Base-by-base conservation (phyloP, 2,113 vertebrate genomes). In the Rhinoderma darwinii region DNA sequence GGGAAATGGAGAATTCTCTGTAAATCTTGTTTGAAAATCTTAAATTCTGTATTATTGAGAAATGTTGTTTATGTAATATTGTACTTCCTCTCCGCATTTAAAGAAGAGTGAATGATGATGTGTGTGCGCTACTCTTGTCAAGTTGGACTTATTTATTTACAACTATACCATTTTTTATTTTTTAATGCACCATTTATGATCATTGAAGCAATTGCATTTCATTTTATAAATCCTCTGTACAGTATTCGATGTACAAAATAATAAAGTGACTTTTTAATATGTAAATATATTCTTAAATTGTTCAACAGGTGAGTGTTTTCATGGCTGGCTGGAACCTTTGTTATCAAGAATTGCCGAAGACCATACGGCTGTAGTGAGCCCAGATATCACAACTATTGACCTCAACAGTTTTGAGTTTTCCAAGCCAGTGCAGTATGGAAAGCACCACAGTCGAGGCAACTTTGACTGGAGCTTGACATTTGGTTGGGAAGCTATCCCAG, bases 391-490 rank as follows among this genome's bases (percentile, higher is more conserved):
- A 90, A 95, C 95, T 92, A 99, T 99, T 4, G 96, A 98, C 90
- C 92, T 99, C 11, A 95, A 98, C 91, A 95, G 83, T 74, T 99
- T 99, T 5, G 92, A 94, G 89, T 98, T 99, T 91, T 90, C 93
- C 90, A 97, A 95, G 88, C 98, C 98, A 0, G n/a, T 93, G 18
- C 90, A 93, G 86, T 93, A 89, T 0, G 94, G 91, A 37, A 95
- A 92, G 3, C 94, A 95, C 18, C 96, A 93, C 83, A 98, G 97
- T 92, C 94, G 97, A 0, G 98, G 98, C 4, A 99, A 97, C 91
- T 99, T 99, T 39, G 98, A 99, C 92, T 99, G 98, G 98, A 96
- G 96, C 88, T 91, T 99, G 88, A 95, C 93, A 0, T 99, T 99
- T 0, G 96, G 97, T 90, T 99, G 98, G 98, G 97, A 99, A 90